A percentile compares a stretch with the other conserved stretches of the same genome.
Evolutionary conservation across 2,113 vertebrate genomes (phyloP).

Genomic region (Hippocampus guttulatus): DNA sequence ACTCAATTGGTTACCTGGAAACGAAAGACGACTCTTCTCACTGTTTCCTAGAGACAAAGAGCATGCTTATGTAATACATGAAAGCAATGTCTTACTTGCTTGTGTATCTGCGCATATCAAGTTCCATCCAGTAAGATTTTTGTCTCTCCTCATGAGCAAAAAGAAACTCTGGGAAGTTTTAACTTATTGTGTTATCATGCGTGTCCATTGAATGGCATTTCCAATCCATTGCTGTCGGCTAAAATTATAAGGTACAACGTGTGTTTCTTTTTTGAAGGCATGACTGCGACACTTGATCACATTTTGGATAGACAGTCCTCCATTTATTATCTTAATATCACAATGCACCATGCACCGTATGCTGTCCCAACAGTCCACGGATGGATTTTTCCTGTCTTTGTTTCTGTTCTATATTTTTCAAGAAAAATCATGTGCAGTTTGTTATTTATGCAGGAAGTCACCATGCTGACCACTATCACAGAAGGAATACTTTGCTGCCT

Average conservation of each 20-base stretch:
- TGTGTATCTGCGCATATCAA: constrained; percentile 4
- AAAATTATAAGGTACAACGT: not conserved
- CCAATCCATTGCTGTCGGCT: not conserved
- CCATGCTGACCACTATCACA: constrained; percentile 88
- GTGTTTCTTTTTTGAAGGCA: not conserved
- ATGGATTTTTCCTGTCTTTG: not conserved
- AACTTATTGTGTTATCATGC: not conserved
- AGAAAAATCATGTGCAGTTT: not conserved
- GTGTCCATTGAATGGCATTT: constrained; percentile 12
- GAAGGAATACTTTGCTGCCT: constrained; percentile 92
- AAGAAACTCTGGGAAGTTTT: not conserved
- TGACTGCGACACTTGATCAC: not conserved
- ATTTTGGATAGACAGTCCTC: not conserved
- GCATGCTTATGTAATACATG: constrained; percentile 8
- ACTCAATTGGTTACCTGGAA: constrained; percentile 17
- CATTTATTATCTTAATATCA: too few relatives aligned
- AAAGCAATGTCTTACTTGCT: constrained; percentile 14
- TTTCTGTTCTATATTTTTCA: not conserved
- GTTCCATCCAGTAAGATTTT: not conserved
- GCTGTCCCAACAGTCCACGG: too few relatives aligned
- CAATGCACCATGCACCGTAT: too few relatives aligned
- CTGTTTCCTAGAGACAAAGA: constrained; percentile 44
- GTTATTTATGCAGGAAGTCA: constrained; percentile 47
- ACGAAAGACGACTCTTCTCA: constrained; percentile 18
- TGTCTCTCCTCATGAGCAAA: not conserved